Conservation (phyloP, 2,797 vertebrate species). For the Mormyrops boulengeri region DNA sequence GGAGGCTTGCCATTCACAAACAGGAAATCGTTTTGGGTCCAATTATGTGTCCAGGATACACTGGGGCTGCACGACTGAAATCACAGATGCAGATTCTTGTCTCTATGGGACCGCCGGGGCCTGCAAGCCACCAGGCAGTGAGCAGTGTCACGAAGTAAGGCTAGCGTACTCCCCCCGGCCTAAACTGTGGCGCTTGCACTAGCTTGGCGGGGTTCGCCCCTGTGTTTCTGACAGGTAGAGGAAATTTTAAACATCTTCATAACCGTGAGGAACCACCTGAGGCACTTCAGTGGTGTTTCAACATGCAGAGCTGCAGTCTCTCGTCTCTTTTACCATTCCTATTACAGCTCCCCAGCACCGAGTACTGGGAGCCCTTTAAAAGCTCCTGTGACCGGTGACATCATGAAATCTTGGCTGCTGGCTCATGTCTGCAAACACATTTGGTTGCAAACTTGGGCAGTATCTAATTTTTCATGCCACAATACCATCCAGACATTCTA, state of each 20-base stretch:
- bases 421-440: neutral
- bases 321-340: neutral
- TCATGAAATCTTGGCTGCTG: neutral
- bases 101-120: neutral
- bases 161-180: neutral
- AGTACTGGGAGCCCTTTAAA: neutral
- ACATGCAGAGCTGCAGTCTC: neutral
- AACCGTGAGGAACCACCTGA: neutral
- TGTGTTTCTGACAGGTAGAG: neutral
- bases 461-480: neutral
- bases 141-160: neutral
- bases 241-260: neutral
- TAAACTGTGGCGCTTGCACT: neutral
- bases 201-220: neutral
- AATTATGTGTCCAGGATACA: conserved; percentile 16
- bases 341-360: neutral
- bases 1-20: conserved; percentile 40
- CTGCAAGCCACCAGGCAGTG: neutral
- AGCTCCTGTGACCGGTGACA: neutral
- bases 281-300: neutral
- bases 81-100: conserved; percentile 11
- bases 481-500: neutral
- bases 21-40: conserved; percentile 34
- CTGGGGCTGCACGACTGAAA: conserved; percentile 8
- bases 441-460: neutral